These are phyloP conservation scores for Trichechus manatus DNA, from an alignment of 2,113 vertebrate species.

Conservation along the genomic window DNA sequence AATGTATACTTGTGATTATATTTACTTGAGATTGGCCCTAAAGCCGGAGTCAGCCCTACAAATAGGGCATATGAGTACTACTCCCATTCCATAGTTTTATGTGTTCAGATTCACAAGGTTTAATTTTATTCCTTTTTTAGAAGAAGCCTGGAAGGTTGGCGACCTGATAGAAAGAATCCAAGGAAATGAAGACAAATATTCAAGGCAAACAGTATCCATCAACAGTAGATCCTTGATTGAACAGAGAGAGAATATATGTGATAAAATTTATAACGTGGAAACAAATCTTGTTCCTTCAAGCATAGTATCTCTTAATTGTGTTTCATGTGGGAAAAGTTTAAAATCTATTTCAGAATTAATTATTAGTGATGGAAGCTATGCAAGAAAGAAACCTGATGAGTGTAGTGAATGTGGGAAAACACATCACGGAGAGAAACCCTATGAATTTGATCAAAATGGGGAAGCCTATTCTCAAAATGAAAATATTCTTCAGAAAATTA, in stretches of 20 bases:
- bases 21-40: background rate
- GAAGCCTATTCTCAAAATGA: constrained; percentile 4
- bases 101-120: constrained; percentile 44
- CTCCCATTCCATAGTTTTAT: background rate
- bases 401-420: constrained; percentile 57
- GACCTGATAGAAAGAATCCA: constrained; percentile 26
- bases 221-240: background rate
- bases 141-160: constrained; percentile 34
- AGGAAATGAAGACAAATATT: background rate
- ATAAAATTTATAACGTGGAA: background rate
- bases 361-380: constrained; percentile 76
- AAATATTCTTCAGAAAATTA: constrained; percentile 55
- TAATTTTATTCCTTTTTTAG: constrained; percentile 64
- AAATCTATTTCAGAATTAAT: constrained; percentile 72
- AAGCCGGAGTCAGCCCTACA: background rate
- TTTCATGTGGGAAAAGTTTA: constrained; percentile 72
- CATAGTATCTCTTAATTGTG: constrained; percentile 24
- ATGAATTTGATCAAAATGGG: constrained; percentile 4
- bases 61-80: background rate
- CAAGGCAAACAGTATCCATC: background rate
- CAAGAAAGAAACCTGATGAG: background rate
- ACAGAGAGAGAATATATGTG: background rate
- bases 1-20: background rate
- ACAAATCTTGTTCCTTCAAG: background rate
- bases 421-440: background rate